These are phyloP conservation scores for Schizotus pectinicornis DNA, from an alignment of 2,888 invertebrate species.

Conservation along the genomic window DNA sequence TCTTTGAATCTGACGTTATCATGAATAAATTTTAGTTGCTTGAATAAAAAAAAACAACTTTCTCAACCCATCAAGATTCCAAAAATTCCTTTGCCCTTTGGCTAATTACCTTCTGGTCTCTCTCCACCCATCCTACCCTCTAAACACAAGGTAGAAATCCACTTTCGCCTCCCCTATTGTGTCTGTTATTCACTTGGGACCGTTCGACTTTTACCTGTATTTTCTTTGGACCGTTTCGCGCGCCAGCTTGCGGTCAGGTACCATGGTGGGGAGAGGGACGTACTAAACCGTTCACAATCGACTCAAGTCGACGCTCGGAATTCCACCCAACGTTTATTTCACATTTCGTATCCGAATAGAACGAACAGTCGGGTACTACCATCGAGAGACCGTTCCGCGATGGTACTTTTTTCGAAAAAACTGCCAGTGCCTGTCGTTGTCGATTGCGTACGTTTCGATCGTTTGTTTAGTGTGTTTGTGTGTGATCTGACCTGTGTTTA, in stretches of 20 bases:
- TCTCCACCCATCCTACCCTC: background rate
- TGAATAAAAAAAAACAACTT: too few relatives aligned
- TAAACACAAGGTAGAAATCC: background rate
- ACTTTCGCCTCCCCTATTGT: background rate
- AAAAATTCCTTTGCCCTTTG: background rate
- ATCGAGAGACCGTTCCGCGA: background rate
- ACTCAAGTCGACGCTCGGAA: slow-evolving; percentile 46
- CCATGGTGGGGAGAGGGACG: slow-evolving; percentile 44
- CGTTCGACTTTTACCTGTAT: slow-evolving; percentile 14
- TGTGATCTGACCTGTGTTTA: too few relatives aligned
- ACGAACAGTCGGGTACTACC: slow-evolving; percentile 4
- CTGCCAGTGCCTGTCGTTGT: background rate
- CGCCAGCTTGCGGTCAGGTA: slow-evolving; percentile 48
- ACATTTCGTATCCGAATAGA: slow-evolving; percentile 42
- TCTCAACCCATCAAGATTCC: too few relatives aligned
- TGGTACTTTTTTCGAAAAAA: slow-evolving; percentile 4
- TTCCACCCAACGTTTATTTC: slow-evolving; percentile 48
- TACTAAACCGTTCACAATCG: slow-evolving; percentile 49
- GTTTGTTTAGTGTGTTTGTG: too few relatives aligned
- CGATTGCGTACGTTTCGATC: background rate
- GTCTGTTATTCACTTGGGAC: too few relatives aligned
- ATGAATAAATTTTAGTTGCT: background rate
- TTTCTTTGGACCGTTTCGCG: slow-evolving; percentile 33
- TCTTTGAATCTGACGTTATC: background rate
- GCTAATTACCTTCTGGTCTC: background rate